Evolutionary conservation across 1,140 invertebrate species (phyloP).

Genomic region (Caenorhabditis tropicalis): DNA sequence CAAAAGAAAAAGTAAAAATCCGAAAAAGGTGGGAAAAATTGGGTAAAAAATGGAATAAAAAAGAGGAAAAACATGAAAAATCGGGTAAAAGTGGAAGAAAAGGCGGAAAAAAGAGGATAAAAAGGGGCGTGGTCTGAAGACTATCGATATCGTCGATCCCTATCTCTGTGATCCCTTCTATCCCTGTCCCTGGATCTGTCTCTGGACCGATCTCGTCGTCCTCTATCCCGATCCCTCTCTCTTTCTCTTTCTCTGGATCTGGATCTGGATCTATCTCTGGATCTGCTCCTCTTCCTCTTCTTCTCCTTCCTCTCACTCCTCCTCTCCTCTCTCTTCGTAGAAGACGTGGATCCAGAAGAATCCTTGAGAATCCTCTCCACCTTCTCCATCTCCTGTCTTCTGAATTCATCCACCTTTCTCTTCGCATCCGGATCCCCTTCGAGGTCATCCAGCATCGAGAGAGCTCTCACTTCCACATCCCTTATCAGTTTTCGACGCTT

Average conservation of each 20-base stretch:
- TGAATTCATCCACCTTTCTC: slow-evolving; percentile 45
- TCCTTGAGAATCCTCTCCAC: not conserved
- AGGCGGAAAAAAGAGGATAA: too few species aligned
- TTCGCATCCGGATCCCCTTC: slow-evolving; percentile 55
- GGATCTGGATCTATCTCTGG: not conserved
- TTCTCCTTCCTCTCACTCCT: slow-evolving; percentile 48
- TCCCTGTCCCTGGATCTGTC: too few species aligned
- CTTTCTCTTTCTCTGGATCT: not conserved
- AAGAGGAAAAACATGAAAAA: too few species aligned
- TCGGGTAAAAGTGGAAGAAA: too few species aligned
- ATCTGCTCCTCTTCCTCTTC: slow-evolving; percentile 7
- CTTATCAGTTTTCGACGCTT: slow-evolving; percentile 63
- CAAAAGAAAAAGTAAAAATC: too few species aligned
- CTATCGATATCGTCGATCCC: too few species aligned
- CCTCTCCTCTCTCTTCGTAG: slow-evolving; percentile 44
- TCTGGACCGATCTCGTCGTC: slow-evolving; percentile 10
- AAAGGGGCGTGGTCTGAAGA: too few species aligned
- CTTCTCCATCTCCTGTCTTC: not conserved
- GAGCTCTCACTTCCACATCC: slow-evolving; percentile 71
- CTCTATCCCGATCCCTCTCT: slow-evolving; percentile 20
- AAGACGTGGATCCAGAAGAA: not conserved
- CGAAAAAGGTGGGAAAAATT: too few species aligned
- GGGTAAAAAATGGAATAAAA: too few species aligned
- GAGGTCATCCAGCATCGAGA: slow-evolving; percentile 68
- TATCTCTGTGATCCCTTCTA: too few species aligned